phyloP scores from a whole-genome alignment of 1,140 invertebrate species.

The Papilio glaucus region DNA sequence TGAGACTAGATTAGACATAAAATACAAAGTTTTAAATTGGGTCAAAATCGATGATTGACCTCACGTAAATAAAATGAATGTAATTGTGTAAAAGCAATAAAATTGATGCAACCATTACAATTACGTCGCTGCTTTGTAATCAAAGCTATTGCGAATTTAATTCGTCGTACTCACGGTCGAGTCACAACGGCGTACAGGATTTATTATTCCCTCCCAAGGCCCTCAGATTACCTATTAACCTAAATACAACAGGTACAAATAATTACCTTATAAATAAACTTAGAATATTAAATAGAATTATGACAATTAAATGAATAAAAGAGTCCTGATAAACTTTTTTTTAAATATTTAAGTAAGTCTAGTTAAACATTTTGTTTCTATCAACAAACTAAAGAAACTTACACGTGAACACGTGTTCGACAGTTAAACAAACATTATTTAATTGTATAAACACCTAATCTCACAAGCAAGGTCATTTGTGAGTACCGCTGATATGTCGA shows the following conservation, averaged over 20 bases:
- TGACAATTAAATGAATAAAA: not conserved
- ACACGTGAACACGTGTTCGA: not conserved
- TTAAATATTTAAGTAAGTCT: too few relatives aligned
- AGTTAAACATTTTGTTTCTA: not conserved
- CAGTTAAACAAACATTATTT: not conserved
- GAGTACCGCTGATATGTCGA: not conserved
- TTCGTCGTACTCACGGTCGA: slow-evolving; percentile 12
- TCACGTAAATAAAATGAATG: not conserved
- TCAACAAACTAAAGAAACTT: not conserved
- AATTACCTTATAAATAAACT: not conserved
- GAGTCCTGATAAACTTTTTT: not conserved
- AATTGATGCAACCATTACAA: slow-evolving; percentile 28
- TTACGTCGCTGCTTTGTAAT: slow-evolving; percentile 11
- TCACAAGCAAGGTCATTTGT: not conserved
- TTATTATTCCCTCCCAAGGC: slow-evolving; percentile 2
- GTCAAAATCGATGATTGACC: not conserved
- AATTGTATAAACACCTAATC: not conserved
- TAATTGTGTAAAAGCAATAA: slow-evolving; percentile 21
- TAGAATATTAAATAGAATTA: not conserved
- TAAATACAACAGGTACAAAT: not conserved
- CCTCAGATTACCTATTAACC: slow-evolving; percentile 14
- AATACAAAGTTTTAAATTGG: slow-evolving; percentile 3
- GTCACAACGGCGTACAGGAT: slow-evolving; percentile 11
- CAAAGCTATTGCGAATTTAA: slow-evolving; percentile 29
- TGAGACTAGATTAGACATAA: too few relatives aligned